A percentile compares a stretch with the other conserved stretches of the same genome.
Evolutionary conservation across 2,113 vertebrate species (phyloP).

Genomic region (Heliornis fulica): DNA sequence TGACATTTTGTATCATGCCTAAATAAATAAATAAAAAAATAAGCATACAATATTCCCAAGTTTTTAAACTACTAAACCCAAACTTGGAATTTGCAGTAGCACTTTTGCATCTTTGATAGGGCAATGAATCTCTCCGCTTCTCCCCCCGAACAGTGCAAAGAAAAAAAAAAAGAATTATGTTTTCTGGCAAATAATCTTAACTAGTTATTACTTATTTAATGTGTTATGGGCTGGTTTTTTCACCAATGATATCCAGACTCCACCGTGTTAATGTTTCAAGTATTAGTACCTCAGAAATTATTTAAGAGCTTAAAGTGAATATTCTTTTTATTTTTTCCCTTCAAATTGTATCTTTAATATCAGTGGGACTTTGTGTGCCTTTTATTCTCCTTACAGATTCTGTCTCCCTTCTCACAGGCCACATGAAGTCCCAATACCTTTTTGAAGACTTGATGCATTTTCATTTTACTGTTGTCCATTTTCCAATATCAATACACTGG

Average conservation of each 20-base stretch:
- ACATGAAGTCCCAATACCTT: not conserved
- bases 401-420: not conserved
- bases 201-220: not conserved
- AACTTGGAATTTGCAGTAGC: not conserved
- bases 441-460: not conserved
- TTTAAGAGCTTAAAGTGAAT: not conserved
- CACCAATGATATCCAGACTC: not conserved
- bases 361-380: not conserved
- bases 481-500: not conserved
- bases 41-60: not conserved
- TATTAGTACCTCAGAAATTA: not conserved
- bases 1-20: not conserved
- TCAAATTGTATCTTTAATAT: not conserved
- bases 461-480: not conserved
- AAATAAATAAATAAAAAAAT: not conserved
- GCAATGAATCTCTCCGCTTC: not conserved
- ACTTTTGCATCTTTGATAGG: not conserved
- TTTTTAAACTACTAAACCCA: not conserved
- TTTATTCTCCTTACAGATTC: not conserved
- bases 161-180: fast-evolving
- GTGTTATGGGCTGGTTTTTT: not conserved
- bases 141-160: not conserved
- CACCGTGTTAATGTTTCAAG: not conserved
- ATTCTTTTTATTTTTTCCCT: not conserved
- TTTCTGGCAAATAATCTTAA: not conserved